Conservation (phyloP, 2,888 invertebrate species). For the Steinernema scapterisci region DNA sequence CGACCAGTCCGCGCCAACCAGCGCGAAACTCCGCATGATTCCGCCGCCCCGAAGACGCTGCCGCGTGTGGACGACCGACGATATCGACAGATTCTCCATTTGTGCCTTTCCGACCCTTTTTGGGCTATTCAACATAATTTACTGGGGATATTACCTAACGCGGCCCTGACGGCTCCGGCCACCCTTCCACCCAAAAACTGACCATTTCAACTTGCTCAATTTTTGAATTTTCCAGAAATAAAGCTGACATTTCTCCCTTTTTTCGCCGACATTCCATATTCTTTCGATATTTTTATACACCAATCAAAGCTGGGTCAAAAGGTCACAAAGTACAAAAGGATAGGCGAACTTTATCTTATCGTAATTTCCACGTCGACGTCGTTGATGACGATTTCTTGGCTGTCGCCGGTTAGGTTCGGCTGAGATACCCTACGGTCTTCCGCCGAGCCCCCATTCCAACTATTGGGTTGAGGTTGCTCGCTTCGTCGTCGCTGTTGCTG, state of each 20-base stretch:
- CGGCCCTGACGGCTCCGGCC: constrained; percentile 38
- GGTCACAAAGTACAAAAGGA: not conserved
- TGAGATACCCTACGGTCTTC: constrained; percentile 28
- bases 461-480: constrained; percentile 6
- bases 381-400: constrained; percentile 17
- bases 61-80: constrained; percentile 45
- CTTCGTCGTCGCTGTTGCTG: constrained; percentile 18
- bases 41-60: not conserved
- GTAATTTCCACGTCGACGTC: constrained; percentile 31
- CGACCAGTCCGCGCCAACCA: not conserved
- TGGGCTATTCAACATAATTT: constrained; percentile 60
- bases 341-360: no score
- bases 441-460: constrained; percentile 12
- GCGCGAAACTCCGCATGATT: constrained; percentile 20
- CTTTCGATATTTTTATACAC: no score
- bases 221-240: not conserved
- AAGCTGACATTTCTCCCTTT: not conserved
- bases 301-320: not conserved
- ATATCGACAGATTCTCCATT: constrained; percentile 57
- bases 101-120: constrained; percentile 33
- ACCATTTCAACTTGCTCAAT: constrained; percentile 18
- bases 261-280: not conserved
- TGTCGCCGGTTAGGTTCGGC: not conserved
- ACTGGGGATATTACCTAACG: constrained; percentile 65
- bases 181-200: not conserved